phyloP scores from a whole-genome alignment of 2,113 vertebrate genomes.

The Cottus gobio region DNA sequence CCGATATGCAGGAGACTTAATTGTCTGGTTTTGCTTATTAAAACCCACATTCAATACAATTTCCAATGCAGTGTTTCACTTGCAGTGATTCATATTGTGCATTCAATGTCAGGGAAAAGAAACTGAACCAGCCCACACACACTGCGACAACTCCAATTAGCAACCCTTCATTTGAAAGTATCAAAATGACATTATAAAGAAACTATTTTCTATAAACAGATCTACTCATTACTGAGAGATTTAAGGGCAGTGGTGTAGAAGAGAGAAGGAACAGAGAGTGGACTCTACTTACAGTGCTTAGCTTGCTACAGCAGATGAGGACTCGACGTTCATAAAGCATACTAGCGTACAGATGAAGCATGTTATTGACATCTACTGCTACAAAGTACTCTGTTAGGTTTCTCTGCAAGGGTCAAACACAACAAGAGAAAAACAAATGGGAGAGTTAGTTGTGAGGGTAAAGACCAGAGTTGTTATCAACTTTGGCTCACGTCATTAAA shows the following conservation, averaged over 20 bases:
- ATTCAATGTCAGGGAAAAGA: background rate
- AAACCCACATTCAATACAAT: background rate
- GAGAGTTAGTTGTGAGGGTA: slow-evolving; percentile 38
- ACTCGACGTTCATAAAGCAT: slow-evolving; percentile 97
- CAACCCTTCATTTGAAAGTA: background rate
- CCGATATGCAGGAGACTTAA: too few relatives aligned
- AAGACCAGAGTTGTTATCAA: background rate
- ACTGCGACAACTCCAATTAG: background rate
- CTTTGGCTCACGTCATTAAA: background rate
- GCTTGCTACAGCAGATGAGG: slow-evolving; percentile 96
- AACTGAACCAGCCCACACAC: too few relatives aligned
- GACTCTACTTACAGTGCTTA: slow-evolving; percentile 94
- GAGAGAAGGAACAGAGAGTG: slow-evolving; percentile 24
- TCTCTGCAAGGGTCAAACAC: slow-evolving; percentile 86
- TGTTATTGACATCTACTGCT: slow-evolving; percentile 98
- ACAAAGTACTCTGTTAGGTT: slow-evolving; percentile 99
- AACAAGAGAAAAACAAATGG: slow-evolving; percentile 50
- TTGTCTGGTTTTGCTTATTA: too few relatives aligned
- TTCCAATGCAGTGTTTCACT: background rate
- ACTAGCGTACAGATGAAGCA: slow-evolving; percentile 98
- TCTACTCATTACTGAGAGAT: background rate
- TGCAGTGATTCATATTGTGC: background rate
- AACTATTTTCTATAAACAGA: too few relatives aligned
- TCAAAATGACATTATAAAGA: background rate
- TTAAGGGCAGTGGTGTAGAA: background rate